These are phyloP conservation scores for Brachystomella parvula DNA, from an alignment of 1,140 invertebrate species.

Conservation along the genomic window DNA sequence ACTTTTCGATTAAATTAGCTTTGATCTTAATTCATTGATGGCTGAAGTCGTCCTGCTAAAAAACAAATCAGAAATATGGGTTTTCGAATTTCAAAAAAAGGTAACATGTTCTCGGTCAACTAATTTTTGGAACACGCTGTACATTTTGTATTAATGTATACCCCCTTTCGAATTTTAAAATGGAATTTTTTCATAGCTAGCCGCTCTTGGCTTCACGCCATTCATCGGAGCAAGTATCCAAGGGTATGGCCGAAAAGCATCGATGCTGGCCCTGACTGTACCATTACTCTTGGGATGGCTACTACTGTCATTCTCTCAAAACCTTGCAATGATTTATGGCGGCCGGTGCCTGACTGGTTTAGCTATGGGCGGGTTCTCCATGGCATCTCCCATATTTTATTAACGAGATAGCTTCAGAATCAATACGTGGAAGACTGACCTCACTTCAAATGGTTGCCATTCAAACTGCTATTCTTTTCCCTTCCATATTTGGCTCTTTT, in stretches of 20 bases:
- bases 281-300: conserved; percentile 68
- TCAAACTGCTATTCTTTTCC: background rate
- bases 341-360: conserved; percentile 50
- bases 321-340: conserved; percentile 53
- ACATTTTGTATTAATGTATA: too few species aligned
- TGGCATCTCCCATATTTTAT: conserved; percentile 57
- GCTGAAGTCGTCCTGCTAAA: too few species aligned
- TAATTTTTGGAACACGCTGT: too few species aligned
- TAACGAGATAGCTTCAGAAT: conserved; percentile 57
- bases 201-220: background rate
- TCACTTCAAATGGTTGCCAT: conserved; percentile 38
- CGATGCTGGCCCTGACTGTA: conserved; percentile 43
- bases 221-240: conserved; percentile 43
- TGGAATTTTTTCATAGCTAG: conserved; percentile 7
- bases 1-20: background rate
- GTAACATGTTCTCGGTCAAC: too few species aligned
- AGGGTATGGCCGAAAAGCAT: conserved; percentile 53
- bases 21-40: background rate
- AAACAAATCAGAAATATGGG: too few species aligned
- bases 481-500: conserved; percentile 12
- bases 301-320: conserved; percentile 58
- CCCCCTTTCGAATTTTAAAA: background rate
- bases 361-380: conserved; percentile 51
- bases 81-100: too few species aligned
- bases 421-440: conserved; percentile 60